Evolutionary conservation across 2,888 invertebrate genomes (phyloP), one percentile per base, ranked within the genome.

Genomic region (Eumerus sabulonum): DNA sequence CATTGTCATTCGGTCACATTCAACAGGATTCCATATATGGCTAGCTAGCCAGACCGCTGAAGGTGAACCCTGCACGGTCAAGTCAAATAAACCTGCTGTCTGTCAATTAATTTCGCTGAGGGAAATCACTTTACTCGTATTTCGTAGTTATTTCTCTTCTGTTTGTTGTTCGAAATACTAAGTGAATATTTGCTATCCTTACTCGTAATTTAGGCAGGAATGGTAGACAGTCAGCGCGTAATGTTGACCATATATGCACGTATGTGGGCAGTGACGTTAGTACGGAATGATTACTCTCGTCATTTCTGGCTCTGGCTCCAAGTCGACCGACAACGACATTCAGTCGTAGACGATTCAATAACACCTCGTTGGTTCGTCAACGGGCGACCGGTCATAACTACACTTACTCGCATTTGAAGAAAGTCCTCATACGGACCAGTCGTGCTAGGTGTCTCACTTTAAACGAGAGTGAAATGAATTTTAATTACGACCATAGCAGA

Each of bases 391-490:
- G 17, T 1, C 16, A 16, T 18, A n/a, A n/a, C 50, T 66, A 16
- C 17, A 13, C 13, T 9, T 12, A 38, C 13, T 14, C n/a, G 17
- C 17, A 40, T 50, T 47, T 14, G 38, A 11, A 47, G 38, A 27
- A 48, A 64, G 36, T 50, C 66, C 60, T 57, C 44, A n/a, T n/a
- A n/a, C n/a, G n/a, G n/a, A n/a, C 44, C 71, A 44, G 27, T 17
- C 56, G 18, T 16, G 4, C 27, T 13, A 11, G 18, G 35, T 42
- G 16, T 56, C 72, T 56, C 51, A 57, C 38, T 63, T 11, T 7
- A 18, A 79, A 64, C 64, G 74, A 79, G 74, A 79, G 79, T 79
- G 79, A 79, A 79, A 79, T 79, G 64, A 79, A 79, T 74, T 74
- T 74, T 50, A 74, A 79, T 70, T 70, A 74, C 64, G 70, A 68